phyloP scores from a whole-genome alignment of 35 echinoderm and acorn worm species.

The Chiridota heheva region DNA sequence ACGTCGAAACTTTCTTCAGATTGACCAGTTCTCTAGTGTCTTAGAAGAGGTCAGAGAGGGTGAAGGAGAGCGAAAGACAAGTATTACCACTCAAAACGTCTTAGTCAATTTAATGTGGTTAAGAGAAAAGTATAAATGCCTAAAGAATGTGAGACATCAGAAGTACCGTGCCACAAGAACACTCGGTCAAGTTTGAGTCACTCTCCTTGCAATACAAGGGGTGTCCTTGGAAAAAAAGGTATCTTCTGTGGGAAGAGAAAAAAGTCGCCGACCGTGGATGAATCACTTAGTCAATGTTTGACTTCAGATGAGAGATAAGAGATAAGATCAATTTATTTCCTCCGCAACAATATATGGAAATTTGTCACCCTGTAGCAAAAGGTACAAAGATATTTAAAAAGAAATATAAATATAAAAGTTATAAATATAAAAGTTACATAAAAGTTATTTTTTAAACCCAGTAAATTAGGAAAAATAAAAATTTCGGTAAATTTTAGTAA shows the following conservation, averaged over 20 bases:
- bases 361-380: too few relatives aligned
- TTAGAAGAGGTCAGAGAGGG: too few relatives aligned
- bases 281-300: constrained; percentile 54
- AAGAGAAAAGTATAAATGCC: constrained; percentile 18
- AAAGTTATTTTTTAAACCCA: constrained; percentile 35
- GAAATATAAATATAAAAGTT: too few relatives aligned
- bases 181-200: constrained; percentile 44
- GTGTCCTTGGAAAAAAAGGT: constrained; percentile 40
- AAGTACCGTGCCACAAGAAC: constrained; percentile 15
- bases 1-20: too few relatives aligned
- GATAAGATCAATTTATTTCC: too few relatives aligned
- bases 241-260: constrained; percentile 40
- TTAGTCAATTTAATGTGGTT: constrained; percentile 33
- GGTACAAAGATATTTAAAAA: too few relatives aligned
- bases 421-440: too few relatives aligned
- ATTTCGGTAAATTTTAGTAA: too few relatives aligned
- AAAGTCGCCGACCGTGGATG: constrained; percentile 6
- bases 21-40: too few relatives aligned
- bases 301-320: constrained; percentile 49
- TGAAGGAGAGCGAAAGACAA: constrained; percentile 38
- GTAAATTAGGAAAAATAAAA: too few relatives aligned
- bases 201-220: constrained; percentile 32
- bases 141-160: not conserved
- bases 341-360: too few relatives aligned
- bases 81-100: constrained; percentile 41